Conservation (phyloP, 2,797 vertebrate genomes). For the Lateolabrax maculatus region DNA sequence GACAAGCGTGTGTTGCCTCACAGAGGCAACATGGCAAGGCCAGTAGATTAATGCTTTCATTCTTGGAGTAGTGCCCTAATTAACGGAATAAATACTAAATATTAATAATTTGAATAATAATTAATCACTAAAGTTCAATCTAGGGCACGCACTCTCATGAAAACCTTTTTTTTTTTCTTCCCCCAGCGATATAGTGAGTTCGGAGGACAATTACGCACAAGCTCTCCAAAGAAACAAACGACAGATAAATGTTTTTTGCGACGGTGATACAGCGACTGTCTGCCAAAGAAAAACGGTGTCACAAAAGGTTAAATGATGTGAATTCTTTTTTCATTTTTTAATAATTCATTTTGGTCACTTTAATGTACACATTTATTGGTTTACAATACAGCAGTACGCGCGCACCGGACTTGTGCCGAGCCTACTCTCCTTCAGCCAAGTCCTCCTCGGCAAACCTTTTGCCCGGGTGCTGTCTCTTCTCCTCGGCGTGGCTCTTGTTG, state of each 20-base stretch:
- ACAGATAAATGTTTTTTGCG: conserved; percentile 36
- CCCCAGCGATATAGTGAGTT: conserved; percentile 38
- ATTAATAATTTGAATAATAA: neutral
- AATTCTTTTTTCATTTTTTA: conserved; percentile 62
- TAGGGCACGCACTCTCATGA: conserved; percentile 13
- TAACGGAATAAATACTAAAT: conserved; percentile 12
- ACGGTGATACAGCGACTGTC: conserved; percentile 19
- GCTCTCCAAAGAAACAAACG: conserved; percentile 56
- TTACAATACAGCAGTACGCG: conserved; percentile 63
- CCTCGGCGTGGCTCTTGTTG: conserved; percentile 82
- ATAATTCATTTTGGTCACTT: conserved; percentile 60
- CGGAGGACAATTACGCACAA: conserved; percentile 64
- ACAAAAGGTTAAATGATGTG: conserved; percentile 54
- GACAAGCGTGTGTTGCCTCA: conserved; percentile 68
- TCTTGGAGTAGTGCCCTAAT: conserved; percentile 17
- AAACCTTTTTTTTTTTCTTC: conserved; percentile 52
- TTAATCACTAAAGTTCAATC: conserved; percentile 13
- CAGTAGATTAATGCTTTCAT: conserved; percentile 46
- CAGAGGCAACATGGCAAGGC: conserved; percentile 70
- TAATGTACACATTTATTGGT: conserved; percentile 68
- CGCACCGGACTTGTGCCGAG: conserved; percentile 8
- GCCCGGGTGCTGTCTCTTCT: conserved; percentile 94
- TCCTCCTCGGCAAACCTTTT: conserved; percentile 86
- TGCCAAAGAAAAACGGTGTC: conserved; percentile 60
- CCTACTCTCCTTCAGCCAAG: conserved; percentile 79